Evolutionary conservation across 2,113 vertebrate genomes (phyloP), one percentile per base, ranked within the genome.

Genomic region (Pterocles gutturalis): DNA sequence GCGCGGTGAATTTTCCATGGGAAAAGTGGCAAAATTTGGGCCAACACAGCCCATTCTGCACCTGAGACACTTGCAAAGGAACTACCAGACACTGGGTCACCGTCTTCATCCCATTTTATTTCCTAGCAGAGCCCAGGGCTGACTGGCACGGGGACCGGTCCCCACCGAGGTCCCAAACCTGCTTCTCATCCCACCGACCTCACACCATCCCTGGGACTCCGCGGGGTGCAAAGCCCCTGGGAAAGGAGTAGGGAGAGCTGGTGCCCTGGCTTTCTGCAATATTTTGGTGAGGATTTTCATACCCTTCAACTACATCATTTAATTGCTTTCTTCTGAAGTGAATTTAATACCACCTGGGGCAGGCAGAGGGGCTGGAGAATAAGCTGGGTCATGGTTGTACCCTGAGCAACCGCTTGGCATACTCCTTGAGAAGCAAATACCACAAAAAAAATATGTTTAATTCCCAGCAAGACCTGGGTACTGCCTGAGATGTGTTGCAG

Each of bases 351-450:
- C 18, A 20, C 46, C 17, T 24, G 41, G 61, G 51, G 51, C 57
- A 71, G 36, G 28, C 8, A 53, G 36, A 85, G 31, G 36, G 46
- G 26, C 41, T 69, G 83, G 54, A 69, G 41, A 36, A 57, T 19
- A 55, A 76, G 48, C 17, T 49, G 69, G 26, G 26, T 55, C 2
- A 1, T 14, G 26, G 48, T 75, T 2, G 3, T 21, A 62, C 55
- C 34, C 34, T 26, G 48, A 17, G 13, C 17, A 9, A 49, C 31
- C 0, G 0, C 34, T 34, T 0, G 0, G 25, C 2, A 2, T 0
- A 2, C 62, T 62, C 41, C 55, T 87, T 17, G 31, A 62, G 55
- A 31, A 33, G 31, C 24, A 41, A 46, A 54, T 8, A 19, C 29
- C 17, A 5, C 41, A 20, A 20, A 49, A n/a, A 55, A 80, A 62